Evolutionary conservation across 1,140 invertebrate genomes (phyloP).

Genomic region (Melitaea cinxia): DNA sequence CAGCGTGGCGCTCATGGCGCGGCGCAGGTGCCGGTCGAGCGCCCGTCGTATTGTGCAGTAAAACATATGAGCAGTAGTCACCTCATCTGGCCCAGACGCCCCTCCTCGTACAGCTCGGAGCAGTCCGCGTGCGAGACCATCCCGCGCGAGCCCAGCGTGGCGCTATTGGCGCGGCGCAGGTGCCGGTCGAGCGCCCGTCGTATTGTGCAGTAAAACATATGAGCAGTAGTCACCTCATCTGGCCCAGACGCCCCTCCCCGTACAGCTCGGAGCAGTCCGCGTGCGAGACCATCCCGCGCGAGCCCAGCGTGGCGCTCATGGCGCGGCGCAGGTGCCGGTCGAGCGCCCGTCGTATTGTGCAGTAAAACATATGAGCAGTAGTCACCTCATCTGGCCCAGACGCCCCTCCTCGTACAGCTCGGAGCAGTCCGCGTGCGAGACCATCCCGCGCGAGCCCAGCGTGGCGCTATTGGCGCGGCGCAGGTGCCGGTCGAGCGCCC

Average conservation of each 20-base stretch:
- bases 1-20: conserved; percentile 46
- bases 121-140: too few relatives aligned
- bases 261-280: conserved; percentile 89
- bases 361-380: too few relatives aligned
- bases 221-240: conserved; percentile 73
- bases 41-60: too few relatives aligned
- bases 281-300: conserved; percentile 69
- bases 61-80: too few relatives aligned
- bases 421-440: conserved; percentile 83
- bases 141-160: conserved; percentile 44
- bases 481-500: conserved; percentile 44
- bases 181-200: conserved; percentile 84
- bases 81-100: background rate
- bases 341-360: conserved; percentile 83
- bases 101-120: background rate
- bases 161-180: conserved; percentile 64
- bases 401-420: conserved; percentile 88
- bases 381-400: conserved; percentile 78
- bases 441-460: conserved; percentile 82
- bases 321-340: conserved; percentile 79
- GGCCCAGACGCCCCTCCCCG: conserved; percentile 83
- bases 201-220: too few relatives aligned
- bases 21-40: too few relatives aligned
- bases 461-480: conserved; percentile 60
- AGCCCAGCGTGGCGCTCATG: conserved; percentile 82